A percentile compares a stretch with the other conserved stretches of the same genome.
Conservation (phyloP, 2,888 invertebrate species). For the Chrysina gloriosa region DNA sequence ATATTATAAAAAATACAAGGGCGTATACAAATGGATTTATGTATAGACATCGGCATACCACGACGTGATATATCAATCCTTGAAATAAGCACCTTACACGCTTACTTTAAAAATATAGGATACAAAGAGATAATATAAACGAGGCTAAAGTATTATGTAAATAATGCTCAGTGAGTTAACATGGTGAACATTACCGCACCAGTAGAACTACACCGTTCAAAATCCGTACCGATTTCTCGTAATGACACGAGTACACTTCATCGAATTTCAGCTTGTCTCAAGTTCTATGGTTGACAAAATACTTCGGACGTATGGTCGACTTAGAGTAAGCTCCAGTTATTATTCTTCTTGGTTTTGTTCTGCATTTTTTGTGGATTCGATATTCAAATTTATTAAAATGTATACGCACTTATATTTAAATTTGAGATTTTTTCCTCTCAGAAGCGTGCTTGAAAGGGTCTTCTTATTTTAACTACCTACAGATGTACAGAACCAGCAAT, state of each 20-base stretch:
- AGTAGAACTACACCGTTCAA: conserved; percentile 7
- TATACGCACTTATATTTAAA: conserved; percentile 20
- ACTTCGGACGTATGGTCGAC: conserved; percentile 46
- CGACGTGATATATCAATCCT: conserved; percentile 12
- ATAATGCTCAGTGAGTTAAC: conserved; percentile 12
- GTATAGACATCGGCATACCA: background rate
- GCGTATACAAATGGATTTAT: background rate
- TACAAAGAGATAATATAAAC: conserved; percentile 17
- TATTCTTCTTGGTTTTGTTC: conserved; percentile 42
- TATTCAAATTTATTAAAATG: conserved; percentile 30
- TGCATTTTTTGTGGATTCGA: conserved; percentile 20
- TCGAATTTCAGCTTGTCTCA: conserved; percentile 49
- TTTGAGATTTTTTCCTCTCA: background rate
- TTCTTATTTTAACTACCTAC: background rate
- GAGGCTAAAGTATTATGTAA: conserved; percentile 29
- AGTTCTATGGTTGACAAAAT: conserved; percentile 49
- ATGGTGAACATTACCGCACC: conserved; percentile 17
- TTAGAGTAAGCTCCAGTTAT: conserved; percentile 45
- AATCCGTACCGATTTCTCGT: conserved; percentile 46
- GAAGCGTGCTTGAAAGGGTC: background rate
- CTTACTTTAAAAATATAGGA: conserved; percentile 6
- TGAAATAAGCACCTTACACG: conserved; percentile 1
- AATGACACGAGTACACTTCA: conserved; percentile 48
- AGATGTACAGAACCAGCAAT: background rate
- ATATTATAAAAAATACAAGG: background rate